Conservation (phyloP, 2,113 vertebrate species). For the Hemiscyllium ocellatum region DNA sequence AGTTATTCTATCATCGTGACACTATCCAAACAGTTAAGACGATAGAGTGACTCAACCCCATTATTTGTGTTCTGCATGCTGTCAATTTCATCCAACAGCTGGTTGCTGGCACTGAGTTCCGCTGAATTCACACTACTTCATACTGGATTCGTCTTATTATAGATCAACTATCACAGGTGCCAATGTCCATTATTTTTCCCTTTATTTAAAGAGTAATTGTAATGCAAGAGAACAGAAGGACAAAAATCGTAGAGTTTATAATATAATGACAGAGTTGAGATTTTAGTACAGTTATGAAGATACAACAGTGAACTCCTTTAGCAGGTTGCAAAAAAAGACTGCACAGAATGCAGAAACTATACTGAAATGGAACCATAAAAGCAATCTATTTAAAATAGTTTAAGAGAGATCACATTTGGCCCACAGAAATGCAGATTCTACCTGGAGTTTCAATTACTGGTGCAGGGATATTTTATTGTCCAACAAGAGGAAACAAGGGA, state of each 20-base stretch:
- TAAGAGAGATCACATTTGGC: not conserved
- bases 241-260: not conserved
- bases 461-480: not conserved
- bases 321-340: not conserved
- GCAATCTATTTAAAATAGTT: not conserved
- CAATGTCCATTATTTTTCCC: not conserved
- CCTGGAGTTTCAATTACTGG: not conserved
- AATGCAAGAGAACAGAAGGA: not conserved
- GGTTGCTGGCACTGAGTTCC: not conserved
- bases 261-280: not conserved
- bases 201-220: not conserved
- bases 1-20: not conserved
- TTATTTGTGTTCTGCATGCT: slow-evolving; percentile 17
- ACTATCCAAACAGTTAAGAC: not conserved
- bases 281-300: not conserved
- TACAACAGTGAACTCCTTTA: not conserved
- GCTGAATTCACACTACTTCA: not conserved
- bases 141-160: not conserved
- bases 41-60: slow-evolving; percentile 17
- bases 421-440: not conserved
- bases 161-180: not conserved
- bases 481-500: not conserved
- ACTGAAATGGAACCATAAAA: not conserved
- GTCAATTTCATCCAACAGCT: slow-evolving; percentile 26
- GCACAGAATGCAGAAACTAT: not conserved